These are phyloP conservation scores for Noctua comes DNA, from an alignment of 2,888 invertebrate genomes.

Conservation along the genomic window DNA sequence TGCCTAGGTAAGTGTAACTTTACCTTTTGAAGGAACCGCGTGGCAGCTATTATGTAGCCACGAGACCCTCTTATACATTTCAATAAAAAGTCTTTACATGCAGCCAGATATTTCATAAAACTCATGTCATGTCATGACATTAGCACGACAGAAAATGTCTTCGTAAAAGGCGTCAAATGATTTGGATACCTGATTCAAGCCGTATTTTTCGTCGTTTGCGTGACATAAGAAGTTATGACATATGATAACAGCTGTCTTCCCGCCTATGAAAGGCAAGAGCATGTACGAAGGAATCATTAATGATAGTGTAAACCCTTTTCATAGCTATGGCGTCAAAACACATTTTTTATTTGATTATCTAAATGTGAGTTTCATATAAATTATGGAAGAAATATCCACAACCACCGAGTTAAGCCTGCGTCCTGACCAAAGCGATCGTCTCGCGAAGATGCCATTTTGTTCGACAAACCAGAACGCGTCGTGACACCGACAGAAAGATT, in stretches of 20 bases:
- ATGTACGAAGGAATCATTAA: constrained; percentile 3
- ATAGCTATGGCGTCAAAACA: neutral
- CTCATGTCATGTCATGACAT: constrained; percentile 3
- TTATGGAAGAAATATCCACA: neutral
- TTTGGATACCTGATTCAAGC: constrained; percentile 17
- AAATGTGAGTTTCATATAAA: neutral
- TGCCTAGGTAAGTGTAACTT: neutral
- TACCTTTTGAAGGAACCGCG: neutral
- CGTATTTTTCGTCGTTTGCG: constrained; percentile 45
- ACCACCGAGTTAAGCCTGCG: neutral
- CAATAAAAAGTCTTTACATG: neutral
- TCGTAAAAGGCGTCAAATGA: constrained; percentile 37
- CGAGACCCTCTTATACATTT: neutral
- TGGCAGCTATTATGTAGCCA: neutral
- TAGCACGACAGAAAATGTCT: constrained; percentile 10
- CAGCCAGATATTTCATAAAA: constrained; percentile 11
- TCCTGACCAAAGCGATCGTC: neutral
- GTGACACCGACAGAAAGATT: no score
- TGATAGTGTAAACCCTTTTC: constrained; percentile 37
- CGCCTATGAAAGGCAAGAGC: constrained; percentile 33
- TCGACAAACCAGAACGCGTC: neutral
- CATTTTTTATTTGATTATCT: neutral
- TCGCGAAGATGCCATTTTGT: neutral
- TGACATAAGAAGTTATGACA: constrained; percentile 42
- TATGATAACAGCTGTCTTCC: constrained; percentile 33